Percentiles rank a stretch among this genome's conserved stretches.
Evolutionary conservation across 2,113 vertebrate genomes (phyloP).

Genomic region (Percina caprodes): DNA sequence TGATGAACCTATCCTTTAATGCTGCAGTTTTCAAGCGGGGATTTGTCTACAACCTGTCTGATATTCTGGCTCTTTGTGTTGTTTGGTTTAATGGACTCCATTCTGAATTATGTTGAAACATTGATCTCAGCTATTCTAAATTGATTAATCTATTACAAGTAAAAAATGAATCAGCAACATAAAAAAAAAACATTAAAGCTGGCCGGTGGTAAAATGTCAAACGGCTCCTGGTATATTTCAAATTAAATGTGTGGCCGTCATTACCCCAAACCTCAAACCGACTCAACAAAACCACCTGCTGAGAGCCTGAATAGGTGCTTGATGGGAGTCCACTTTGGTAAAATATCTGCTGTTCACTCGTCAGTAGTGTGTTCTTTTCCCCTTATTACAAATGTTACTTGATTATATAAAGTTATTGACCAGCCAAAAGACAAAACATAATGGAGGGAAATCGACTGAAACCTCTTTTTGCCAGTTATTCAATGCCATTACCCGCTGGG

Average conservation of each 20-base stretch:
- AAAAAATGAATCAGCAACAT: neutral
- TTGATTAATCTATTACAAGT: neutral
- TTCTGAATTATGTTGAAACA: conserved; percentile 4
- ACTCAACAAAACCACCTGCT: conserved; percentile 4
- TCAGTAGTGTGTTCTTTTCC: conserved; percentile 26
- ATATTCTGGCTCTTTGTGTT: neutral
- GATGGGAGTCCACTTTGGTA: conserved; percentile 20
- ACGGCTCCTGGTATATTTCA: neutral
- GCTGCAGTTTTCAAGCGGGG: neutral
- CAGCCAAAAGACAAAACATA: conserved; percentile 22
- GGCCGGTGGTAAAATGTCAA: conserved; percentile 33
- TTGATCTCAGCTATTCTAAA: neutral
- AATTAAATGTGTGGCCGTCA: conserved; percentile 30
- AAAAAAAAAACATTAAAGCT: neutral
- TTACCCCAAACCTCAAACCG: neutral
- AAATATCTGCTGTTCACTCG: conserved; percentile 21
- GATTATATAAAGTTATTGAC: conserved; percentile 42
- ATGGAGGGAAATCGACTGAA: conserved; percentile 44
- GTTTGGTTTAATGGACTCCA: neutral
- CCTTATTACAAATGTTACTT: neutral
- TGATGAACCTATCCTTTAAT: neutral
- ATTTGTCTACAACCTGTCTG: neutral
- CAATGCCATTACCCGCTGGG: conserved; percentile 13
- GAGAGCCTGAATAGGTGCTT: neutral
- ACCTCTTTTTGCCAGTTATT: conserved; percentile 16